Evolutionary conservation across 2,113 vertebrate species (phyloP).

Genomic region (Petromus typicus): DNA sequence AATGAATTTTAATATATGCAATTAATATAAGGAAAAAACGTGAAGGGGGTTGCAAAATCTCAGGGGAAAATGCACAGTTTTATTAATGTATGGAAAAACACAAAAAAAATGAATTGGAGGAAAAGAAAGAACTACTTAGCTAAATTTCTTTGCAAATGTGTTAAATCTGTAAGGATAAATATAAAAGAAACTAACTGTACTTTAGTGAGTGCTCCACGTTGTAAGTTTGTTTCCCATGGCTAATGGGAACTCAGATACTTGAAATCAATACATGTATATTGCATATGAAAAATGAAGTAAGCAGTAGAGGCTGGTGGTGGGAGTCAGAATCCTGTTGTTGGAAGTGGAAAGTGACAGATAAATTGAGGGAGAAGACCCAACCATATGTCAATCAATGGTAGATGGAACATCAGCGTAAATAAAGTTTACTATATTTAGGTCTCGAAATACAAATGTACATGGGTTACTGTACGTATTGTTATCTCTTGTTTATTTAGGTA

Average conservation of each 20-base stretch:
- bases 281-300: background rate
- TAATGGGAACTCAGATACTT: background rate
- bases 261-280: rapidly evolving
- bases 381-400: rapidly evolving
- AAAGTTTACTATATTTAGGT: background rate
- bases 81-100: background rate
- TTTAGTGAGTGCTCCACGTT: too few species aligned
- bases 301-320: rapidly evolving
- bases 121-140: background rate
- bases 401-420: background rate
- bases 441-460: background rate
- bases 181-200: background rate
- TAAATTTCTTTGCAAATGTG: background rate
- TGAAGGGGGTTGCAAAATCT: background rate
- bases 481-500: background rate
- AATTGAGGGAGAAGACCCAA: too few species aligned
- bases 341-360: background rate
- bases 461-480: too few species aligned
- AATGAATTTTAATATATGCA: background rate
- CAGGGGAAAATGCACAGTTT: background rate
- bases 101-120: background rate
- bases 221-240: background rate
- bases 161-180: background rate
- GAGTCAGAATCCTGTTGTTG: background rate
- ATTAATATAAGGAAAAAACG: background rate